Evolutionary conservation across 2,113 vertebrate genomes (phyloP), one percentile per base, ranked within the genome.

Genomic region (Gavia stellata): DNA sequence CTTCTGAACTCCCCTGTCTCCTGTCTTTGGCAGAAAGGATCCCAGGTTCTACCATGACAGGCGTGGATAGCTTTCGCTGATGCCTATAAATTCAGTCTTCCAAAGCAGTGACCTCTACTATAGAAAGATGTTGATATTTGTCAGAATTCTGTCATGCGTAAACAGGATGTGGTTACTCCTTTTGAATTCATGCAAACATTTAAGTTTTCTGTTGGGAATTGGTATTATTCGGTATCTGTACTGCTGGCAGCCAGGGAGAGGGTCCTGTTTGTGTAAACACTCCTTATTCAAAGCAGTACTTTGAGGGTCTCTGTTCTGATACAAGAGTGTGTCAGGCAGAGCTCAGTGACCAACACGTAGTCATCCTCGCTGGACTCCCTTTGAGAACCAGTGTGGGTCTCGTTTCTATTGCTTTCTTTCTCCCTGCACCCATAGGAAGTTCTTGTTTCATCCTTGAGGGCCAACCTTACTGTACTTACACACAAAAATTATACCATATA

Each of bases 1-100:
- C 95, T 98, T 94, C 59, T 96, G 94, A 97, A 96, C 97, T 96
- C 83, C 42, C 74, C 47, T 26, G 36, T 80, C 85, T 96, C 34
- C 84, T 88, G 62, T 82, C 81, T 90, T 86, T 88, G 70, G 33
- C 49, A 86, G 47, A 94, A 97, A 91, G 75, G 63, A 85, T 96
- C 90, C 52, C 83, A 95, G 71, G n/a, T 29, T 86, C 26, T 52
- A 15, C 12, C 7, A 29, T 40, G 68, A 80, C 52, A 86, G 49
- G 40, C 49, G 72, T 34, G 47, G 67, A 59, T 13, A n/a, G 9
- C 42, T 73, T 80, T 75, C 14, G 2, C 12, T 59, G 44, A 77
- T 44, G 26, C 15, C 75, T 88, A 34, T 38, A 90, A 92, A 82
- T 47, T 72, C 45, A 73, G 10, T 34, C 61, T 84, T 74, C 12